Evolutionary conservation across 2,797 vertebrate species (phyloP).

Genomic region (Macropodus opercularis): DNA sequence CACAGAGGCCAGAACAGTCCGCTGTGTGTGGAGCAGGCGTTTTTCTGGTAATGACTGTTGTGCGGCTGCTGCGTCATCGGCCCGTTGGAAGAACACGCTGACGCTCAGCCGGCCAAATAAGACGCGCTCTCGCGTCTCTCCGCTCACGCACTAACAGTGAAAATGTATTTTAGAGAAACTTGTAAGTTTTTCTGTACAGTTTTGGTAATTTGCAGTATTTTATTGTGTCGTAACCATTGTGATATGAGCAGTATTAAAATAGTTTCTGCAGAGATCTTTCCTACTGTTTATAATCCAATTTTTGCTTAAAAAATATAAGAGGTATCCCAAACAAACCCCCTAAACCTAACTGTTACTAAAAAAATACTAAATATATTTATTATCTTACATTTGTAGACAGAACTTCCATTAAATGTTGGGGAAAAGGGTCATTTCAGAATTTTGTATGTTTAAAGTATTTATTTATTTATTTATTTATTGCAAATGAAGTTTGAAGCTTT

Average conservation of each 20-base stretch:
- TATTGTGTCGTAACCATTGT: slow-evolving; percentile 95
- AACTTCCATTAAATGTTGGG: slow-evolving; percentile 79
- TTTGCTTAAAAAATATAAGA: slow-evolving; percentile 84
- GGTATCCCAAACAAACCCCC: slow-evolving; percentile 81
- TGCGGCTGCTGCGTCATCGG: slow-evolving; percentile 17
- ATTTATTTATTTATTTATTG: slow-evolving; percentile 87
- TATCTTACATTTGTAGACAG: slow-evolving; percentile 84
- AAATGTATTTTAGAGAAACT: slow-evolving; percentile 97
- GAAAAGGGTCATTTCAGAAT: slow-evolving; percentile 76
- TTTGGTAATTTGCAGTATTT: slow-evolving; percentile 99
- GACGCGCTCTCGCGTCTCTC: slow-evolving; percentile 70
- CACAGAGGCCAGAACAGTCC: slow-evolving; percentile 75
- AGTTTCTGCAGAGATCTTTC: slow-evolving; percentile 93
- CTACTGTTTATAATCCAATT: slow-evolving; percentile 94
- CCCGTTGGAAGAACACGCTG: slow-evolving; percentile 38
- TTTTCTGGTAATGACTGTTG: slow-evolving; percentile 50
- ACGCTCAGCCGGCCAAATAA: slow-evolving; percentile 39
- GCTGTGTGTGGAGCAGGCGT: slow-evolving; percentile 45
- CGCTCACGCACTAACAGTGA: slow-evolving; percentile 86
- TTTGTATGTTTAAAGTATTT: slow-evolving; percentile 85
- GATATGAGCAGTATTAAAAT: slow-evolving; percentile 92
- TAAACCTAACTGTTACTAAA: slow-evolving; percentile 79
- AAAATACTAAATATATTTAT: slow-evolving; percentile 85
- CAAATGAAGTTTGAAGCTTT: slow-evolving; percentile 76
- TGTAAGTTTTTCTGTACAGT: slow-evolving; percentile 98